Base-by-base conservation (phyloP, 2,797 vertebrate species). In the Calcarius lapponicus region DNA sequence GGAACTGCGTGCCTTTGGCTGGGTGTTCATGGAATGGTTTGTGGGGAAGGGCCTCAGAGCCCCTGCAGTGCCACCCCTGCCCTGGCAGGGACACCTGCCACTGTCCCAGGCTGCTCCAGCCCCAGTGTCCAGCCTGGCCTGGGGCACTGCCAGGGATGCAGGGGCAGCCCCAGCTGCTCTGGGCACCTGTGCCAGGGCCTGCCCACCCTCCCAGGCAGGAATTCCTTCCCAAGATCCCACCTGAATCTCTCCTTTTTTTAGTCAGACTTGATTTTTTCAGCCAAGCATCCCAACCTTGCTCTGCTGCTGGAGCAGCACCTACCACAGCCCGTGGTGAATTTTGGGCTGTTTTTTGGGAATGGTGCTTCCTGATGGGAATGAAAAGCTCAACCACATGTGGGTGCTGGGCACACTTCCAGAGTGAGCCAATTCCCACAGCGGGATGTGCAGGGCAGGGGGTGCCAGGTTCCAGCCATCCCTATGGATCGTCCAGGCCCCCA, bases 371-470 rank as follows among this genome's bases (percentile, higher is more conserved):
- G n/a, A 64, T 26, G 20, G 72, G n/a, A 71, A 22, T 2, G 57
- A 50, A 42, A 50, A 70, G 43, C 32, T 71, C n/a, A 64, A 0
- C 51, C 38, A 13, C 14, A 0, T 29, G 43, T 89, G 32, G 24
- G 19, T 70, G 28, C 48, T 64, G 43, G 60, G 48, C 24, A 12
- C 50, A 9, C 13, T 15, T 47, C 36, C 28, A 7, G 48, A 21
- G 11, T 4, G 22, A 56, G 50, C 64, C 8, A 17, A 2, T 20
- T 36, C 50, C 32, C 57, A 21, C 2, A 62, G 57, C 0, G 1
- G 50, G 43, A 51, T 45, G 64, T 64, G 57, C 36, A 43, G 57
- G 65, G 43, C 36, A 50, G 56, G 57, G 12, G 3, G 4, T 70
- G 57, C 42, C 36, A 18, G 32, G 24, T 28, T 56, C 50, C 28